Percentiles rank a stretch among this genome's conserved stretches.
Evolutionary conservation across 2,797 vertebrate species (phyloP).

Genomic region (Ibycter americanus): DNA sequence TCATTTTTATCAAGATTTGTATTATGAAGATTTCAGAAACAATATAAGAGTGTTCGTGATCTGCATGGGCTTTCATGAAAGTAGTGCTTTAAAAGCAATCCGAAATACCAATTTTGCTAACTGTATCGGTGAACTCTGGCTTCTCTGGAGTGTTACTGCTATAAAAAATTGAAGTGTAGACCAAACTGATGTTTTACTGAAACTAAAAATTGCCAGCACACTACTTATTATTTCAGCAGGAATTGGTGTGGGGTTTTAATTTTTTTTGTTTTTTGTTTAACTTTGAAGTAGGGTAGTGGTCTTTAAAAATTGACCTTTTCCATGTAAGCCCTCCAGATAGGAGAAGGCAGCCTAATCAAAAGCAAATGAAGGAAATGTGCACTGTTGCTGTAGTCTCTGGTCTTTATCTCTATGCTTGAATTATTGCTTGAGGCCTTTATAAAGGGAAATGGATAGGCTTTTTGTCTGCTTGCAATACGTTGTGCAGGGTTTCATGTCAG

Average conservation of each 20-base stretch:
- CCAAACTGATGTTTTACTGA: background rate
- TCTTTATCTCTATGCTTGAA: background rate
- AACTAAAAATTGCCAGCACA: background rate
- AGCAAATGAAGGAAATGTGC: background rate
- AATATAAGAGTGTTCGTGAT: background rate
- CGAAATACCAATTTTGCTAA: background rate
- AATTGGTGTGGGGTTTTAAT: background rate
- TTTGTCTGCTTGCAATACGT: constrained; percentile 9
- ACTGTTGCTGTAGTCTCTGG: background rate
- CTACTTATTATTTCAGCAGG: background rate
- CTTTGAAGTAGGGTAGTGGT: background rate
- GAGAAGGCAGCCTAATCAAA: background rate
- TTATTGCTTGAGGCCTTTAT: background rate
- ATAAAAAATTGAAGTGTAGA: background rate
- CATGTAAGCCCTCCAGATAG: background rate
- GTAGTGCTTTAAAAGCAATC: background rate
- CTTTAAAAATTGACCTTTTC: background rate
- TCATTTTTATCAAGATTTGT: background rate
- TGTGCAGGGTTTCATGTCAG: background rate
- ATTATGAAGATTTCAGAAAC: background rate
- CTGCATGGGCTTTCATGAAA: background rate
- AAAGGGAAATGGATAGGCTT: background rate
- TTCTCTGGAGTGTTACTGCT: background rate
- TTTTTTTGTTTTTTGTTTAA: background rate
- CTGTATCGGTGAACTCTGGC: background rate